These are phyloP conservation scores for Hydropsyche betteni DNA, from an alignment of 2,888 invertebrate species.

Conservation along the genomic window DNA sequence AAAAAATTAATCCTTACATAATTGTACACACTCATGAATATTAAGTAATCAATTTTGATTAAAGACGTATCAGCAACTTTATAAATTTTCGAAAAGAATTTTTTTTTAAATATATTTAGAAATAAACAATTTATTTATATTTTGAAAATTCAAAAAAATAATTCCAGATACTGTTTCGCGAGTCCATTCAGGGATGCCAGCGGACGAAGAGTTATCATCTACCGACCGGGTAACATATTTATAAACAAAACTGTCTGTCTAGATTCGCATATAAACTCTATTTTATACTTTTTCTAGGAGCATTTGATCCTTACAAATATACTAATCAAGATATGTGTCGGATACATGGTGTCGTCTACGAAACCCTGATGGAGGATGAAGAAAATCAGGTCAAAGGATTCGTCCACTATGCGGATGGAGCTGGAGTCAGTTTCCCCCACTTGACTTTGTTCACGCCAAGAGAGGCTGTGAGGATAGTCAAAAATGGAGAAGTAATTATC, in stretches of 20 bases:
- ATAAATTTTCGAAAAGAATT: too few relatives aligned
- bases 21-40: too few relatives aligned
- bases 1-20: too few relatives aligned
- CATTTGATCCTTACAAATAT: slow-evolving; percentile 80
- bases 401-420: slow-evolving; percentile 81
- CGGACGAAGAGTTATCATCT: slow-evolving; percentile 79
- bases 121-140: too few relatives aligned
- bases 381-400: slow-evolving; percentile 81
- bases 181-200: slow-evolving; percentile 78
- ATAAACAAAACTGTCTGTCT: slow-evolving; percentile 3
- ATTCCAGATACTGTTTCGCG: slow-evolving; percentile 75
- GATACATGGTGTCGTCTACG: slow-evolving; percentile 79
- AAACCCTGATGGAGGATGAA: slow-evolving; percentile 83
- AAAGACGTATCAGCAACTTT: too few relatives aligned
- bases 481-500: slow-evolving; percentile 76
- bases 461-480: slow-evolving; percentile 81
- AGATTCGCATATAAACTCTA: slow-evolving; percentile 11
- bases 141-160: too few relatives aligned
- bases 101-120: too few relatives aligned
- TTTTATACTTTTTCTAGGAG: slow-evolving; percentile 63
- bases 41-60: too few relatives aligned
- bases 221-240: slow-evolving; percentile 73
- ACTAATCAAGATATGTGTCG: slow-evolving; percentile 82
- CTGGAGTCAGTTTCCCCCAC: slow-evolving; percentile 78
- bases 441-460: slow-evolving; percentile 80